Percentiles rank a stretch among this genome's conserved stretches.
Evolutionary conservation across 1,140 invertebrate species (phyloP).

Genomic region (Heliconius nattereri): DNA sequence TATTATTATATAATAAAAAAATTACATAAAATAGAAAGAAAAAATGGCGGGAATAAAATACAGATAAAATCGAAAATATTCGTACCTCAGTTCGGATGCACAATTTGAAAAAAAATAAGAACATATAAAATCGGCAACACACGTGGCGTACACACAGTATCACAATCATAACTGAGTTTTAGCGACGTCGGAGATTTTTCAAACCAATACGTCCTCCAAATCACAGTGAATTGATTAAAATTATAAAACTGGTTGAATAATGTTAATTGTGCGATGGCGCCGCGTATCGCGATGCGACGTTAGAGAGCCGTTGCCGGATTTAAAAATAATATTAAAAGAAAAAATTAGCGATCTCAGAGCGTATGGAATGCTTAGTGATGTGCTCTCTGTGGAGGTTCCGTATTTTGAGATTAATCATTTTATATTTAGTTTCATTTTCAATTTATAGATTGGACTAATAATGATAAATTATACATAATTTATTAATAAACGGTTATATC

Average conservation of each 20-base stretch:
- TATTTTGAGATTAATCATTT: constrained; percentile 17
- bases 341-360: constrained; percentile 46
- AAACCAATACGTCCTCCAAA: constrained; percentile 62
- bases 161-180: constrained; percentile 61
- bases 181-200: constrained; percentile 44
- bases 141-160: constrained; percentile 61
- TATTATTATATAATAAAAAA: not conserved
- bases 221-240: constrained; percentile 66
- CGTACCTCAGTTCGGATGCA: constrained; percentile 34
- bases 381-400: constrained; percentile 41
- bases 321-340: constrained; percentile 68
- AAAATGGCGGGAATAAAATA: not conserved
- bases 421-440: not conserved
- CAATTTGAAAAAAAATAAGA: constrained; percentile 36
- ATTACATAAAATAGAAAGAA: not conserved
- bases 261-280: constrained; percentile 60
- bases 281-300: constrained; percentile 48
- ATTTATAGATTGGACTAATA: not conserved
- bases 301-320: constrained; percentile 66
- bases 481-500: no score
- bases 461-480: not conserved
- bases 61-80: constrained; percentile 26
- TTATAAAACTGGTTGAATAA: constrained; percentile 65
- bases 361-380: constrained; percentile 50
- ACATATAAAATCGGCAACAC: constrained; percentile 46